Conservation (phyloP, 2,888 invertebrate species). For the Taphrorychus bicolor region DNA sequence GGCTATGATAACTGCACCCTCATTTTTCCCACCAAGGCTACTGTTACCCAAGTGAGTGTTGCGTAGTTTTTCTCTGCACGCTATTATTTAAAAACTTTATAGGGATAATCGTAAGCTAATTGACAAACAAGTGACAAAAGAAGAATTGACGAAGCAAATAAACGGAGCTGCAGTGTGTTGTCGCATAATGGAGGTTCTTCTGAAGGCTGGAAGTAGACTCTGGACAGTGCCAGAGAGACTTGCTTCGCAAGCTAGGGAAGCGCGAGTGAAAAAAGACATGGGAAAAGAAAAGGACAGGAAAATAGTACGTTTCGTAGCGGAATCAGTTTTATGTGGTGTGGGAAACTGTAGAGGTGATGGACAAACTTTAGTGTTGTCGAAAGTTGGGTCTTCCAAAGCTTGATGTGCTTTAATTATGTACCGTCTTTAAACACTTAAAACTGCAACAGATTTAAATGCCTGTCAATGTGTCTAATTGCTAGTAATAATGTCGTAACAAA, state of each 20-base stretch:
- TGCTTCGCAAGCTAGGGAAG: conserved; percentile 67
- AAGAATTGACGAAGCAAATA: conserved; percentile 65
- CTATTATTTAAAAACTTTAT: conserved; percentile 3
- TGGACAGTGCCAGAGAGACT: conserved; percentile 82
- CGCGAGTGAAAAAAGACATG: conserved; percentile 53
- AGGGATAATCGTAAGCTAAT: conserved; percentile 49
- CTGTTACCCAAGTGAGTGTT: conserved; percentile 53
- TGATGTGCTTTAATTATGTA: conserved; percentile 10
- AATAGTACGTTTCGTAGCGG: conserved; percentile 53
- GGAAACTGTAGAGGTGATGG: conserved; percentile 49
- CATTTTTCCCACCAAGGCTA: conserved; percentile 79
- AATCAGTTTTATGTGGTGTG: conserved; percentile 48
- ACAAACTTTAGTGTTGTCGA: conserved; percentile 36
- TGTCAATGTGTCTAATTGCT: background rate
- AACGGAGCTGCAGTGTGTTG: conserved; percentile 89
- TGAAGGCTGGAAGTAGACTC: conserved; percentile 77
- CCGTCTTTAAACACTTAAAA: too few species aligned
- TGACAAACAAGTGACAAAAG: conserved; percentile 50
- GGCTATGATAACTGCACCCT: conserved; percentile 95
- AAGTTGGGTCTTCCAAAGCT: conserved; percentile 27
- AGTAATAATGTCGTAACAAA: background rate
- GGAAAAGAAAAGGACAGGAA: conserved; percentile 52
- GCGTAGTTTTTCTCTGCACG: background rate
- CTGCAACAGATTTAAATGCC: background rate
- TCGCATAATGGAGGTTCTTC: conserved; percentile 82